Percentiles rank a stretch among this genome's conserved stretches.
Conservation (phyloP, 1,140 invertebrate species). For the Sogatella furcifera region DNA sequence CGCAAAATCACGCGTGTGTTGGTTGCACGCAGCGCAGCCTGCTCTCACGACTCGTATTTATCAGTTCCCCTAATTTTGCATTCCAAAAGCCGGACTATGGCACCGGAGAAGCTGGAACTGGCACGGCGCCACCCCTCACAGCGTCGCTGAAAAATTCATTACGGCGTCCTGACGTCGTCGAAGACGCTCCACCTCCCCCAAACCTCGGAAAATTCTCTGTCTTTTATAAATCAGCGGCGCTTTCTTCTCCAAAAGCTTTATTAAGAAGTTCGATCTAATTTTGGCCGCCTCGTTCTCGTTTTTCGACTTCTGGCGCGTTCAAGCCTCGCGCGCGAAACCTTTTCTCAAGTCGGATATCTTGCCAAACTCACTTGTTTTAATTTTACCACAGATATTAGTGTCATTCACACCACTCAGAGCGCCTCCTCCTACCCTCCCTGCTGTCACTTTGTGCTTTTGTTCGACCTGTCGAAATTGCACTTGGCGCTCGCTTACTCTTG, state of each 20-base stretch:
- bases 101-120: neutral
- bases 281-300: neutral
- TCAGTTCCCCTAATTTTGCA: neutral
- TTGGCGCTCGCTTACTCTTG: no score
- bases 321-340: no score
- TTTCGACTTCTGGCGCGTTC: no score
- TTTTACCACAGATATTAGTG: constrained; percentile 1
- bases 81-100: neutral
- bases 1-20: neutral
- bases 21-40: neutral
- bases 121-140: neutral
- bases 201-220: no score
- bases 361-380: neutral
- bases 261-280: neutral
- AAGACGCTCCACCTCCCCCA: no score
- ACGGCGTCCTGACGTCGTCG: neutral
- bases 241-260: neutral
- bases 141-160: neutral
- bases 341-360: neutral
- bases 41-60: neutral
- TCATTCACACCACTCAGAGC: neutral
- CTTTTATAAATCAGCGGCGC: no score
- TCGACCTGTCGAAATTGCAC: no score
- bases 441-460: neutral
- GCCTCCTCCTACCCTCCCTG: neutral